Evolutionary conservation across 1,140 invertebrate genomes (phyloP), one percentile per base, ranked within the genome.

Genomic region (Sarcophaga peregrina): DNA sequence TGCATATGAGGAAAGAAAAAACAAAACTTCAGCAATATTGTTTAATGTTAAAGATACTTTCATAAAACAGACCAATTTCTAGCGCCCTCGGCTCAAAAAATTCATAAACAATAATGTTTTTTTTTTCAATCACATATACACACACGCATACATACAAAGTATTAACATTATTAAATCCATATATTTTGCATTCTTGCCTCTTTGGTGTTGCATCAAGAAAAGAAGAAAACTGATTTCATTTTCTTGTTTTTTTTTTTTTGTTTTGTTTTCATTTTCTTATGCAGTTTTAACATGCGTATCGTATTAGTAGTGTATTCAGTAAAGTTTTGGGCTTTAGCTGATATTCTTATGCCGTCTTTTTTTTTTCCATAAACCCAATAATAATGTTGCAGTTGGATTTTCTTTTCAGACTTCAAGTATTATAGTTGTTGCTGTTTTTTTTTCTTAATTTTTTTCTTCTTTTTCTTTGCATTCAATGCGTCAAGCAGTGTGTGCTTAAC

Each of bases 11-110:
- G 10, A 25, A 54, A 54, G 2, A 54, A 72, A 72, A 72, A 25
- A 9, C 37, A 25, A 25, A 72, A 20, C 48, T 52, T 20, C n/a
- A 78, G 11, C 50, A 15, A 68, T 25, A 78, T 17, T n/a, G 20
- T 47, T 78, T 78, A 48, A 78, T 52, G 47, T 52, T 50, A 25
- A 68, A 68, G 62, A 78, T 50, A 78, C 75, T 17, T 52, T 68
- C 17, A 68, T 78, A 78, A 62, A 83, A 80, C 82, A 76, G 82
- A 83, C 48, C 83, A 83, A 81, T 83, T 84, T 84, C 76, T 84
- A 84, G 83, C 83, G 83, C 83, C 83, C 82, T 82, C 73, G 83
- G 83, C 83, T 80, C 11, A 74, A 80, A 68, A 58, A 13, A 83
- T 83, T 81, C 78, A 81, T 47, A 81, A 81, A 54, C 62, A 81